Evolutionary conservation across 2,888 invertebrate genomes (phyloP), one percentile per base, ranked within the genome.

Genomic region (Cecidostiba fungosa): DNA sequence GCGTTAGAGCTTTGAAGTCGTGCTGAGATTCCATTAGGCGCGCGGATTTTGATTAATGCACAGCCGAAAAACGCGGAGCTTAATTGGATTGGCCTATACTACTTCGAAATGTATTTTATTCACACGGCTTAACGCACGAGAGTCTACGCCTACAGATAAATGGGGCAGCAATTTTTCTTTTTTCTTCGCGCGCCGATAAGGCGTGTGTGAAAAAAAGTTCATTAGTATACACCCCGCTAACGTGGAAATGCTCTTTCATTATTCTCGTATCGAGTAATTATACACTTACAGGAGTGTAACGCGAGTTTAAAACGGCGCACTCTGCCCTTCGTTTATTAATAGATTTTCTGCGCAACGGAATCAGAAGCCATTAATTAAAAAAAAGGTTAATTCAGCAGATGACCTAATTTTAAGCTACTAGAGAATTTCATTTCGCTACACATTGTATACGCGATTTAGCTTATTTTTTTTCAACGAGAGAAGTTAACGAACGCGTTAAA

Each of bases 311-410:
- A 43, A 43, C 43, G 2, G 43, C 43, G 39, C 23, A 36, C 32
- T n/a, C 23, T 23, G 43, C 32, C 62, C 77, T 77, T 77, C n/a
- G 62, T 59, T 66, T 66, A 77, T 77, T 59, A 47, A 77, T 59
- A 82, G 62, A 69, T 83, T 79, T 77, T 47, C 29, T 66, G 23
- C 29, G 50, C 14, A 23, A 73, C 23, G 26, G 73, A 43, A 47
- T 23, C 6, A 47, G 26, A 47, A 14, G 29, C 23, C 43, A 47
- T 74, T 23, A 74, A 26, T 66, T 66, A 26, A 0, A 66, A 66
- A 66, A 66, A 66, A 50, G 50, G 47, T 50, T 73, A 16, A 47
- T 74, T 50, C 47, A 19, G 47, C 26, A 14, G 1, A 50, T 50
- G 43, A 16, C 26, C 47, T 74, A 43, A 74, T 74, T n/a, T n/a